These are phyloP conservation scores for Tuberolachnus salignus DNA, from an alignment of 2,888 invertebrate species.

Conservation along the genomic window DNA sequence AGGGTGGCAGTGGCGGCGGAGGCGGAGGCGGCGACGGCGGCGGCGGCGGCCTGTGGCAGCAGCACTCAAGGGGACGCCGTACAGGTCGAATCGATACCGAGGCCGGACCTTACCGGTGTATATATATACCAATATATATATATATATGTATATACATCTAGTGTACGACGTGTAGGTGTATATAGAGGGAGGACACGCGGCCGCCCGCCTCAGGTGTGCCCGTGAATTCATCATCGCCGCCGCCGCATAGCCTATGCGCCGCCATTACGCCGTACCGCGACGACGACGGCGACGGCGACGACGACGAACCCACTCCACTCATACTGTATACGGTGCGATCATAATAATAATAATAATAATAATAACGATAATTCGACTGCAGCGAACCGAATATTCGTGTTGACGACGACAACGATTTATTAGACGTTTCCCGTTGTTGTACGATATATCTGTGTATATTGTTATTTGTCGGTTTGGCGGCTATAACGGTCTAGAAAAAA, in stretches of 20 bases:
- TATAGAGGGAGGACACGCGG: constrained; percentile 42
- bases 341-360: too few species aligned
- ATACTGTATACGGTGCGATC: too few species aligned
- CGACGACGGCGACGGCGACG: not conserved
- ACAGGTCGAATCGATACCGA: constrained; percentile 56
- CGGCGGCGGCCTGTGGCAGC: too few species aligned
- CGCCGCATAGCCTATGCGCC: constrained; percentile 40
- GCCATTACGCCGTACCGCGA: constrained; percentile 44
- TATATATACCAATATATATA: too few species aligned
- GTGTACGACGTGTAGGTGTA: too few species aligned
- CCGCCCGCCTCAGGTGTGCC: constrained; percentile 55
- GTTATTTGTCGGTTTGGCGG: too few species aligned
- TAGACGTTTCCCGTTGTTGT: too few species aligned
- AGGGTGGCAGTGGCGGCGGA: constrained; percentile 17
- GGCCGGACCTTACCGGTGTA: constrained; percentile 54
- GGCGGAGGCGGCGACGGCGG: too few species aligned
- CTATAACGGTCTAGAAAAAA: too few species aligned
- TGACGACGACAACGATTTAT: not conserved
- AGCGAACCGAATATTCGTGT: constrained; percentile 19
- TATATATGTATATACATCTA: too few species aligned
- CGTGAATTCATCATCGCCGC: constrained; percentile 51
- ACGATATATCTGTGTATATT: too few species aligned
- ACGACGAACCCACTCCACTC: too few species aligned
- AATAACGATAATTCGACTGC: not conserved
- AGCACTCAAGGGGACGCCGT: constrained; percentile 32